These are phyloP conservation scores for Netelia melanura DNA, from an alignment of 2,888 invertebrate genomes.

Conservation along the genomic window DNA sequence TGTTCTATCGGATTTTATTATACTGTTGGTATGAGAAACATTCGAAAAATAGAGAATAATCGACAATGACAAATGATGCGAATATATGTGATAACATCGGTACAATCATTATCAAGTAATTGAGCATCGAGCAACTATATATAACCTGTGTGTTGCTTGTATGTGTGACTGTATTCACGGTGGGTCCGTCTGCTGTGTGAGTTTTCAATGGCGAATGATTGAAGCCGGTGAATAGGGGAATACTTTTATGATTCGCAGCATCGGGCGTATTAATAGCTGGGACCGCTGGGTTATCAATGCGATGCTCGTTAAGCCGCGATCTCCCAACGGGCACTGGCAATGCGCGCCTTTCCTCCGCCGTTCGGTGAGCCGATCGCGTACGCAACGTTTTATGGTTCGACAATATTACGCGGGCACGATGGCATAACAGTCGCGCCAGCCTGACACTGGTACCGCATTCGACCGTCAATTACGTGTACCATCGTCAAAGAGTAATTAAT, in stretches of 20 bases:
- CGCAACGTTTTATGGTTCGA: constrained; percentile 21
- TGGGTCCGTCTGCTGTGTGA: constrained; percentile 25
- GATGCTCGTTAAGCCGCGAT: constrained; percentile 9
- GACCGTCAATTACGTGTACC: neutral
- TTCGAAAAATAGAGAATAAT: neutral
- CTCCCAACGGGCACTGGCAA: constrained; percentile 15
- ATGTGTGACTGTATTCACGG: neutral
- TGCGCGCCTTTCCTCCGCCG: neutral
- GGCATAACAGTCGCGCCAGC: constrained; percentile 3
- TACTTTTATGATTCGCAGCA: constrained; percentile 46
- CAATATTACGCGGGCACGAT: neutral
- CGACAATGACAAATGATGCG: neutral
- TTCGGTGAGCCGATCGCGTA: constrained; percentile 20
- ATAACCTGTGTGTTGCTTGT: neutral
- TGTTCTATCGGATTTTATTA: neutral
- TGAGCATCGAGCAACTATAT: neutral
- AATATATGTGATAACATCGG: neutral
- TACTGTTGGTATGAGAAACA: neutral
- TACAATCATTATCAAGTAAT: neutral
- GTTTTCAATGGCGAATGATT: constrained; percentile 48
- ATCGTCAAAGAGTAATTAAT: neutral
- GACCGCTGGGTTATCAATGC: constrained; percentile 43
- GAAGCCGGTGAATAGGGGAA: constrained; percentile 52
- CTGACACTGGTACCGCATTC: neutral
- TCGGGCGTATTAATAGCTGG: constrained; percentile 35